Conservation (phyloP, 2,888 invertebrate species). For the Oscheius onirici region DNA sequence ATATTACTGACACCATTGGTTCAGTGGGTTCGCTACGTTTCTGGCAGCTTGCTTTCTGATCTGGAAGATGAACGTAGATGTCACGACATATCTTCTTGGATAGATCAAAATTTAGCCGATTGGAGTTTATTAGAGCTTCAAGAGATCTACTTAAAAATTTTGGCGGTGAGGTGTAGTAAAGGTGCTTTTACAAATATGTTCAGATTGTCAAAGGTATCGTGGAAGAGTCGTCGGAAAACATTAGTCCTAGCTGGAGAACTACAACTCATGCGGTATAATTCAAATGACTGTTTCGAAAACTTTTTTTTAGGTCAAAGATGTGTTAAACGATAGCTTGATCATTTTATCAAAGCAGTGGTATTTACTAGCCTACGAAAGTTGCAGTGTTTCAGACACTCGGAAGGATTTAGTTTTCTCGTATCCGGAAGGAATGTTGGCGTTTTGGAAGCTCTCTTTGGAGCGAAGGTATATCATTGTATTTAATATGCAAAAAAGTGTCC, state of each 20-base stretch:
- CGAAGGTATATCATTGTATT: conserved; percentile 34
- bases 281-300: background rate
- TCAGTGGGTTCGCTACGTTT: conserved; percentile 51
- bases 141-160: background rate
- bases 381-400: conserved; percentile 37
- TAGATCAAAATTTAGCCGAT: conserved; percentile 4
- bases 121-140: conserved; percentile 8
- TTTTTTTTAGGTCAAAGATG: conserved; percentile 26
- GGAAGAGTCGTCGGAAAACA: conserved; percentile 19
- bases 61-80: conserved; percentile 44
- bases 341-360: conserved; percentile 42
- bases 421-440: conserved; percentile 43
- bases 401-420: conserved; percentile 42
- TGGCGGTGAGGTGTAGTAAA: too few species aligned
- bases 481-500: conserved; percentile 5
- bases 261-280: background rate
- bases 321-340: conserved; percentile 32
- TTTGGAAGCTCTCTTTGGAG: conserved; percentile 50
- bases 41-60: conserved; percentile 46
- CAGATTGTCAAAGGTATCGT: background rate
- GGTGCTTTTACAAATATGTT: background rate
- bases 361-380: conserved; percentile 35
- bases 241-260: background rate
- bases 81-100: conserved; percentile 38
- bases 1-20: conserved; percentile 20